Conservation (phyloP, 2,797 vertebrate genomes). For the Lepilemur septentrionalis region DNA sequence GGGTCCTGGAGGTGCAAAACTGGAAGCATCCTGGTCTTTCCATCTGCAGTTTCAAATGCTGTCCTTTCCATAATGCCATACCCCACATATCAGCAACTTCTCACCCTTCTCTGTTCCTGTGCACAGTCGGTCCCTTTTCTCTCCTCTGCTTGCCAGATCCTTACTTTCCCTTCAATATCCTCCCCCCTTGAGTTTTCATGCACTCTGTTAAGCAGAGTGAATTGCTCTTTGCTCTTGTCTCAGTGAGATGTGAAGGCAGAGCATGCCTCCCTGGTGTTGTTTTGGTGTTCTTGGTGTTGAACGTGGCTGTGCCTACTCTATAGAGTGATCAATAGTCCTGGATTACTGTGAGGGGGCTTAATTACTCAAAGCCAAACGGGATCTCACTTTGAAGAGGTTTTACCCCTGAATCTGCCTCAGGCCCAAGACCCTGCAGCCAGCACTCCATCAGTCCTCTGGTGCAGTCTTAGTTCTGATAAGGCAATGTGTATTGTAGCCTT, state of each 20-base stretch:
- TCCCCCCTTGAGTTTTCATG: background rate
- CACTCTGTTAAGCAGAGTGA: background rate
- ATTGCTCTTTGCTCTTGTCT: background rate
- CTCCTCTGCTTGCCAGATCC: background rate
- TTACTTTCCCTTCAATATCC: background rate
- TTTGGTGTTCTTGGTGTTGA: background rate
- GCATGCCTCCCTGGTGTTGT: accelerated
- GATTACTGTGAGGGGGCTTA: background rate
- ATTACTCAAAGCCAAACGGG: background rate
- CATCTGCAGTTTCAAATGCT: background rate
- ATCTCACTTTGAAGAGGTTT: background rate
- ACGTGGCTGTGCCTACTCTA: accelerated
- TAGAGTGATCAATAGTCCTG: background rate
- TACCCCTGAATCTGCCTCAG: background rate
- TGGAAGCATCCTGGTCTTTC: background rate
- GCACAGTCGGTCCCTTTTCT: background rate
- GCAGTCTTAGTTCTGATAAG: background rate
- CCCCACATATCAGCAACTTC: background rate
- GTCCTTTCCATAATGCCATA: background rate
- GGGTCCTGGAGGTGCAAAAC: background rate
- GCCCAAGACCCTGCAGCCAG: background rate
- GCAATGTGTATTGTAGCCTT: background rate
- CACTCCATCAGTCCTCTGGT: background rate
- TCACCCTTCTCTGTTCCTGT: background rate
- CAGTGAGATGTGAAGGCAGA: background rate